phyloP scores from a whole-genome alignment of 2,113 vertebrate species.

The Serinus canaria region DNA sequence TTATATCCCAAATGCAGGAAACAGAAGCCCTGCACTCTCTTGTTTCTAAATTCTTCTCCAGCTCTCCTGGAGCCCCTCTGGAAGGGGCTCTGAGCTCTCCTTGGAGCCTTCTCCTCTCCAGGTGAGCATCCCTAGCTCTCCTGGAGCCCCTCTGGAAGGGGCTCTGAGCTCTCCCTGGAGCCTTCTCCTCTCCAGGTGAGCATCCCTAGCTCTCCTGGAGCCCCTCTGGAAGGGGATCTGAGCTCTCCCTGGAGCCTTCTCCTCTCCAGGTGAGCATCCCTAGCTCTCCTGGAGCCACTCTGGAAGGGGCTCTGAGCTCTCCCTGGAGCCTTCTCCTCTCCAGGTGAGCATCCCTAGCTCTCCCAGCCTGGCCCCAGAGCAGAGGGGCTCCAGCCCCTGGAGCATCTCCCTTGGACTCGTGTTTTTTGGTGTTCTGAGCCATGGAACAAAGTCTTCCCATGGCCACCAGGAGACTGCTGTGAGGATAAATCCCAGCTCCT shows the following conservation, averaged over 20 bases:
- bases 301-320: too few relatives aligned
- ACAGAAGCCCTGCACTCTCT: background rate
- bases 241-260: too few relatives aligned
- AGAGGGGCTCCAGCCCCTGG: background rate
- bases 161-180: too few relatives aligned
- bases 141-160: too few relatives aligned
- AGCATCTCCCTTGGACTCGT: fast-evolving
- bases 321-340: too few relatives aligned
- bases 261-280: too few relatives aligned
- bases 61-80: background rate
- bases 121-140: background rate
- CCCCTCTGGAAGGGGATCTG: too few relatives aligned
- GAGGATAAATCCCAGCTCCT: background rate
- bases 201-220: background rate
- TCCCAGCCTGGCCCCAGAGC: background rate
- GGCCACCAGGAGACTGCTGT: background rate
- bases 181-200: too few relatives aligned
- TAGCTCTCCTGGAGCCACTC: too few relatives aligned
- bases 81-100: background rate
- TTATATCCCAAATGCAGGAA: background rate
- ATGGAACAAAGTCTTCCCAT: background rate
- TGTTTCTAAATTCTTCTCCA: background rate
- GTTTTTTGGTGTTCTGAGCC: background rate
- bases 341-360: background rate
- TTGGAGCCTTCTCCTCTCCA: background rate